phyloP scores from a whole-genome alignment of 2,888 invertebrate species.

The Osmoderma eremita region DNA sequence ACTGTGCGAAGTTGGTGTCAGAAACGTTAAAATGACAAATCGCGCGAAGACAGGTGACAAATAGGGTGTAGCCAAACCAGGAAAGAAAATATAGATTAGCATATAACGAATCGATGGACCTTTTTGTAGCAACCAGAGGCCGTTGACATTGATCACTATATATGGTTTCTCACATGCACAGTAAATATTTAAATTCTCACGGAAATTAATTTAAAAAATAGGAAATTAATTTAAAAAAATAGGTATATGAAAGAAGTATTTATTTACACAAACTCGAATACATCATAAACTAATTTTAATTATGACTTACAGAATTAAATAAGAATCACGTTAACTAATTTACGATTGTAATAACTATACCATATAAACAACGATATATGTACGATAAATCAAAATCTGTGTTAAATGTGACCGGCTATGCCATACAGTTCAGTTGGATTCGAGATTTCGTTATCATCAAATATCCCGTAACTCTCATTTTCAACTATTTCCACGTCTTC shows the following conservation, averaged over 20 bases:
- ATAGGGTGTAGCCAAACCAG: too few relatives aligned
- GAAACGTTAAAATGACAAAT: too few relatives aligned
- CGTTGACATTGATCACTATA: too few relatives aligned
- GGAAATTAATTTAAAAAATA: neutral
- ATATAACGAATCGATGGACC: too few relatives aligned
- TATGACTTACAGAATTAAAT: slow-evolving; percentile 1
- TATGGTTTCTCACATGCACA: too few relatives aligned
- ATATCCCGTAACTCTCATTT: slow-evolving; percentile 4
- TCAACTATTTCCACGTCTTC: slow-evolving; percentile 11
- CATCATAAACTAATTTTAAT: slow-evolving; percentile 4
- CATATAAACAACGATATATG: neutral
- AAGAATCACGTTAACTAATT: slow-evolving; percentile 7
- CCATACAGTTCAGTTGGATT: neutral
- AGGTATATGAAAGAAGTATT: slow-evolving; percentile 23
- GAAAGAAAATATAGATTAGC: too few relatives aligned
- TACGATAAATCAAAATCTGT: slow-evolving; percentile 3
- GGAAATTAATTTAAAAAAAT: neutral
- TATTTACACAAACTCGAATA: slow-evolving; percentile 29
- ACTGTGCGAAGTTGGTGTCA: too few relatives aligned
- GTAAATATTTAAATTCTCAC: too few relatives aligned
- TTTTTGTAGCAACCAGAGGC: too few relatives aligned
- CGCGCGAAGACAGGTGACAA: too few relatives aligned
- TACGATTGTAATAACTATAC: neutral
- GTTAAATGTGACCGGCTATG: slow-evolving; percentile 10
- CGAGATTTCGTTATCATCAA: neutral